Conservation (phyloP, 1,140 invertebrate species). For the Drosophila tropicalis region DNA sequence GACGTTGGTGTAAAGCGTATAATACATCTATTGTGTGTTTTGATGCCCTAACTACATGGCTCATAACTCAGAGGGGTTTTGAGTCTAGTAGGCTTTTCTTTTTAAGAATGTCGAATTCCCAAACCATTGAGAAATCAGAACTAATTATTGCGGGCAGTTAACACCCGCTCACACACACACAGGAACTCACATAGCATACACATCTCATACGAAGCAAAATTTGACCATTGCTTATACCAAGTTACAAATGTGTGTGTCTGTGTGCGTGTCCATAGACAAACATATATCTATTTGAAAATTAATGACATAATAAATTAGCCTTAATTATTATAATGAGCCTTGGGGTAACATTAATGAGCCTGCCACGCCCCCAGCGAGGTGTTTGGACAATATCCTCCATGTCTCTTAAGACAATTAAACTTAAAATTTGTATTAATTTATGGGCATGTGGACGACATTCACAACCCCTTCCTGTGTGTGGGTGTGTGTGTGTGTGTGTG, state of each 20-base stretch:
- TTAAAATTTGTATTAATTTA: slow-evolving; percentile 77
- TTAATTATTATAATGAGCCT: slow-evolving; percentile 78
- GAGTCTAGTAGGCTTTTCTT: no score
- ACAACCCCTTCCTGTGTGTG: slow-evolving; percentile 1
- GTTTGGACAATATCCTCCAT: neutral
- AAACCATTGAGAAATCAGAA: no score
- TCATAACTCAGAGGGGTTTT: no score
- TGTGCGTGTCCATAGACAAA: neutral
- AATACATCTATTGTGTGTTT: no score
- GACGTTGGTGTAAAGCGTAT: no score
- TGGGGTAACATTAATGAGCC: slow-evolving; percentile 67
- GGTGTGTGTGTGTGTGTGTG: slow-evolving; percentile 47
- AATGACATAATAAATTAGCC: slow-evolving; percentile 78
- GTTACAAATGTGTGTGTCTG: no score
- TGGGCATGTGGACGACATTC: slow-evolving; percentile 53
- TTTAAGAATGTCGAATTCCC: no score
- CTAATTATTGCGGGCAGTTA: neutral
- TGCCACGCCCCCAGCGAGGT: neutral
- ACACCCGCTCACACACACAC: neutral
- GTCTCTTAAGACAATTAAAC: slow-evolving; percentile 68
- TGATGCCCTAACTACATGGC: no score
- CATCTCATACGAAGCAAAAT: neutral
- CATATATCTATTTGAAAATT: slow-evolving; percentile 58
- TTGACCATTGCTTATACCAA: neutral
- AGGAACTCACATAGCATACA: neutral